Conservation (phyloP, 2,888 invertebrate genomes). For the Eumacrocentrus americanus region DNA sequence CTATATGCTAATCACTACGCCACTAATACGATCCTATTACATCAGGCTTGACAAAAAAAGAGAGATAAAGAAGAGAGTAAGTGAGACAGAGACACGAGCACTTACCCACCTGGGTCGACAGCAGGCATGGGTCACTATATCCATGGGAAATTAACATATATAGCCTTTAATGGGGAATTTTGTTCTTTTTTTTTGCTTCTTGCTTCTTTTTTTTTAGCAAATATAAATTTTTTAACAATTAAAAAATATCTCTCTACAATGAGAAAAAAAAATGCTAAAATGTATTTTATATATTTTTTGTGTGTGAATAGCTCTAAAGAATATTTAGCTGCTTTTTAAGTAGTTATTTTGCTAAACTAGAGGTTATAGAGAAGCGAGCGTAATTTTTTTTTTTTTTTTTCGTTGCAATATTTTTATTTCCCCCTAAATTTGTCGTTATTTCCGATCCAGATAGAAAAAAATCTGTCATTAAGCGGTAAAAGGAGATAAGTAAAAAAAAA, state of each 20-base stretch:
- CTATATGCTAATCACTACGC: conserved; percentile 32
- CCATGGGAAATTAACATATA: conserved; percentile 31
- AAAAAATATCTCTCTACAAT: not conserved
- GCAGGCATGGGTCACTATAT: conserved; percentile 56
- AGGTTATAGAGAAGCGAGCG: no score
- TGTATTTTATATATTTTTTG: not conserved
- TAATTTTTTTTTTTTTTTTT: no score
- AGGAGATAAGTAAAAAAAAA: no score
- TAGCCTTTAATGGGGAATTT: not conserved
- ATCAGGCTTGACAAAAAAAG: conserved; percentile 31
- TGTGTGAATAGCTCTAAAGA: no score
- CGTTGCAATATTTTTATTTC: no score
- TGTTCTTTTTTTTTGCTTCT: no score
- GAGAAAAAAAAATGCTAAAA: not conserved
- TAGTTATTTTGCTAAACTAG: no score
- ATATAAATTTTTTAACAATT: not conserved
- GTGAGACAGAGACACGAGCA: conserved; percentile 42
- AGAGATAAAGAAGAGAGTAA: conserved; percentile 27
- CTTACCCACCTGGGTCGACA: conserved; percentile 58
- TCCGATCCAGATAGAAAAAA: no score
- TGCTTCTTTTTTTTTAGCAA: not conserved
- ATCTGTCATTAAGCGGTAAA: no score
- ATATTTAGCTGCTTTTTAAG: no score
- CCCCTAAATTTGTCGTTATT: no score
- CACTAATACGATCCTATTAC: conserved; percentile 30